Percentiles rank a stretch among this genome's conserved stretches.
These are phyloP conservation scores for Rhincodon typus DNA, from an alignment of 2,797 vertebrate species.

Conservation along the genomic window DNA sequence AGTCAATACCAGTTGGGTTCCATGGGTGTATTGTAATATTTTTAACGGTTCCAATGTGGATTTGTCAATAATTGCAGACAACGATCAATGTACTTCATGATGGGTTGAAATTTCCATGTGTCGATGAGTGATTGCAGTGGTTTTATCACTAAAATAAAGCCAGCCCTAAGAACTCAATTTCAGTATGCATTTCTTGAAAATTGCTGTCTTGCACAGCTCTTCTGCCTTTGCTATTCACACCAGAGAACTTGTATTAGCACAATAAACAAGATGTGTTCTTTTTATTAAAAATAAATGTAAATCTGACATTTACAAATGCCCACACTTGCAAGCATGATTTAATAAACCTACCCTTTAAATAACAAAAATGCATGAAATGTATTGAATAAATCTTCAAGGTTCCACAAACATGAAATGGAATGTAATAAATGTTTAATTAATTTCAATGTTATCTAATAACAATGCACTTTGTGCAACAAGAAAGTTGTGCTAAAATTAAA, in stretches of 20 bases:
- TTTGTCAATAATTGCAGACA: not conserved
- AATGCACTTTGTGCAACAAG: not conserved
- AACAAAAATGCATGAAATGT: not conserved
- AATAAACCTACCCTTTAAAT: constrained; percentile 16
- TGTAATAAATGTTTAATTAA: constrained; percentile 17
- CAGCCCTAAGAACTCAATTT: too few species aligned
- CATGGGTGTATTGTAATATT: not conserved
- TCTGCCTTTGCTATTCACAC: not conserved
- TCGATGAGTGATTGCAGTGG: not conserved
- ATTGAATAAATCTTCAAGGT: not conserved
- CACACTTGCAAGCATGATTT: not conserved
- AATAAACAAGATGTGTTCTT: constrained; percentile 9
- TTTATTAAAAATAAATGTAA: constrained; percentile 28
- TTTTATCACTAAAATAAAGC: not conserved
- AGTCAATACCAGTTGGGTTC: not conserved
- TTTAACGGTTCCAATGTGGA: not conserved
- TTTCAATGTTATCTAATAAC: not conserved
- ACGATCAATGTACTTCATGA: not conserved
- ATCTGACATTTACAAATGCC: constrained; percentile 21
- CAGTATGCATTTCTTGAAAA: not conserved
- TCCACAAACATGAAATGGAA: constrained; percentile 25
- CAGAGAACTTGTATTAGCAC: not conserved
- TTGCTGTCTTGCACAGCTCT: not conserved
- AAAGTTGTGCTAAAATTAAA: not conserved
- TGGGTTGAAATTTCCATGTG: not conserved